phyloP scores from a whole-genome alignment of 2,888 invertebrate genomes.

The Volucella inanis region DNA sequence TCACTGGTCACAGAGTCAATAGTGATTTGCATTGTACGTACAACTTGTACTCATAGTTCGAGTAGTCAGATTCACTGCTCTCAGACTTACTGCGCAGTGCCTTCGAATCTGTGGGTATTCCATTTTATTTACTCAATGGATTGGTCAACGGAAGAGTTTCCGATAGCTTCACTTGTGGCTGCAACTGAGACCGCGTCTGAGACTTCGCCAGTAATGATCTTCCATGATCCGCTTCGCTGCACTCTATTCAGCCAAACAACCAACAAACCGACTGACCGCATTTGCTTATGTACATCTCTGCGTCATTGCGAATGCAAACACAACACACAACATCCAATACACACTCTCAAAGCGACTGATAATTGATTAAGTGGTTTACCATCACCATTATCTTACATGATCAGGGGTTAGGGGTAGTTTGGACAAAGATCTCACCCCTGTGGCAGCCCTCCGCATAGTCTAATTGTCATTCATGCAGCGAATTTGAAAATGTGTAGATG shows the following conservation, averaged over 20 bases:
- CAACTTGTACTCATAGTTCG: too few species aligned
- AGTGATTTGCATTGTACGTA: slow-evolving; percentile 72
- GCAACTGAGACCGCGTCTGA: too few species aligned
- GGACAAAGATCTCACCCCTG: slow-evolving; percentile 9
- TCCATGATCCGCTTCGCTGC: slow-evolving; percentile 59
- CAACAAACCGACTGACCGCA: slow-evolving; percentile 33
- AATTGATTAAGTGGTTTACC: slow-evolving; percentile 70
- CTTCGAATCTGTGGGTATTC: slow-evolving; percentile 24
- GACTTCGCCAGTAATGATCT: slow-evolving; percentile 67
- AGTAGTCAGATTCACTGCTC: too few species aligned
- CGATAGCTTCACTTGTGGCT: slow-evolving; percentile 72
- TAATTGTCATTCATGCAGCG: slow-evolving; percentile 69
- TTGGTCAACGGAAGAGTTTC: slow-evolving; percentile 73
- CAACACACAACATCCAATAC: slow-evolving; percentile 11
- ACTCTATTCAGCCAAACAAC: slow-evolving; percentile 42
- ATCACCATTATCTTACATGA: slow-evolving; percentile 7
- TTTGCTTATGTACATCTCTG: slow-evolving; percentile 20
- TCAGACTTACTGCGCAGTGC: background rate
- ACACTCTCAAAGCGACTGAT: slow-evolving; percentile 18
- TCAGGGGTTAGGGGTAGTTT: slow-evolving; percentile 47
- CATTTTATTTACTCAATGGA: slow-evolving; percentile 65
- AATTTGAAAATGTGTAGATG: slow-evolving; percentile 73
- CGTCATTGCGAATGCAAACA: slow-evolving; percentile 43
- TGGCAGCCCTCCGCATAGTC: slow-evolving; percentile 8
- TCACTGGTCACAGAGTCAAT: slow-evolving; percentile 64